Evolutionary conservation across 2,888 invertebrate species (phyloP), one percentile per base, ranked within the genome.

Genomic region (Microchrysa polita): DNA sequence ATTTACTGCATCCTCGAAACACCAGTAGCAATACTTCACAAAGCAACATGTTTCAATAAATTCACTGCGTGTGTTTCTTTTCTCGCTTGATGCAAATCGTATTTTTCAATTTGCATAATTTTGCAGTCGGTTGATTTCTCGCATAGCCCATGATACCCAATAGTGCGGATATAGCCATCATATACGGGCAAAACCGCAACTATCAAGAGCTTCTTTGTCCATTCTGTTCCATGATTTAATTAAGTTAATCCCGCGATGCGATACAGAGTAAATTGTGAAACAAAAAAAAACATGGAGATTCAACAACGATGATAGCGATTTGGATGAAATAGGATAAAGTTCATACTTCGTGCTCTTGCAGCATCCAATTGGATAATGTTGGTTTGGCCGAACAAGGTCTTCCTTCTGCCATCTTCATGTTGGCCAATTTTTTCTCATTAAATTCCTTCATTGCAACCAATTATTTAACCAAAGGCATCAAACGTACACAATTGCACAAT

Each of bases 391-490:
- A 60, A 60, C 10, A 10, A 14, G 60, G 60, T 60, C 60, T 27
- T 34, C 27, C 27, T 60, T 5, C n/a, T n/a, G 27, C 60, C 20
- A 60, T 60, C 60, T 27, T 14, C 60, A 60, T 60, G 27, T 23
- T 27, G 60, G 23, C 20, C 60, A 27, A 27, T 60, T 60, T 27
- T n/a, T 60, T 27, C 60, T 12, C 27, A 27, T 60, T 60, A 60
- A 23, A 60, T 60, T 60, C 27, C 60, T 60, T 12, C 27, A 60
- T 60, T 60, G 14, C 23, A 60, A 23, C 14, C 60, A 60, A 60
- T 60, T 60, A 60, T 23, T 60, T 60, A 60, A 27, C 27, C 27
- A 14, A 60, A 27, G 27, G 27, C 60, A 60, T 60, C 60, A 60
- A n/a, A 27, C 20, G 34, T 27, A n/a, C n/a, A n/a, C n/a, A n/a